Conservation (phyloP, 2,888 invertebrate species). For the Boloria euphrosyne region DNA sequence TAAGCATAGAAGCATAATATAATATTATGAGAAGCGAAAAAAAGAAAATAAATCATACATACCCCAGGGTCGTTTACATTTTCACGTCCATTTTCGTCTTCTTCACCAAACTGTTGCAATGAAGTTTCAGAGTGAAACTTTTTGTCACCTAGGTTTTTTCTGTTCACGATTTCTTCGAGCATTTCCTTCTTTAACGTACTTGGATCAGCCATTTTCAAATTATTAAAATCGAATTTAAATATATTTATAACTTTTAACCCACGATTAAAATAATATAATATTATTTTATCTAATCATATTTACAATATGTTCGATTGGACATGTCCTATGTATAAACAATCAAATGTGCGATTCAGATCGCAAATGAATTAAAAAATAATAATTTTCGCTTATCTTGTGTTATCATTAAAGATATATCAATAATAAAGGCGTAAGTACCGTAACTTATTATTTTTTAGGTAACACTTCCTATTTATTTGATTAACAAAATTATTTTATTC, state of each 20-base stretch:
- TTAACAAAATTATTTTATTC: no score
- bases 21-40: not conserved
- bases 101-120: conserved; percentile 62
- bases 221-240: conserved; percentile 1
- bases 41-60: conserved; percentile 42
- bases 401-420: conserved; percentile 55
- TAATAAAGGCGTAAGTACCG: conserved; percentile 59
- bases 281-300: conserved; percentile 29
- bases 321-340: conserved; percentile 44
- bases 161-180: conserved; percentile 61
- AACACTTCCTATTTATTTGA: conserved; percentile 38
- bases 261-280: conserved; percentile 12
- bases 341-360: conserved; percentile 61
- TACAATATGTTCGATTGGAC: conserved; percentile 8
- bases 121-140: conserved; percentile 74
- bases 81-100: conserved; percentile 51
- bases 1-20: not conserved
- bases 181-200: conserved; percentile 52
- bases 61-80: conserved; percentile 63
- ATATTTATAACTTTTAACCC: conserved; percentile 10
- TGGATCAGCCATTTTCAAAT: conserved; percentile 53
- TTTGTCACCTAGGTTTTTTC: conserved; percentile 65
- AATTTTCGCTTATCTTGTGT: conserved; percentile 55
- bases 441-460: conserved; percentile 35
- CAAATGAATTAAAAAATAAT: conserved; percentile 65